Conservation (phyloP, 2,797 vertebrate species). For the Salarias fasciatus region DNA sequence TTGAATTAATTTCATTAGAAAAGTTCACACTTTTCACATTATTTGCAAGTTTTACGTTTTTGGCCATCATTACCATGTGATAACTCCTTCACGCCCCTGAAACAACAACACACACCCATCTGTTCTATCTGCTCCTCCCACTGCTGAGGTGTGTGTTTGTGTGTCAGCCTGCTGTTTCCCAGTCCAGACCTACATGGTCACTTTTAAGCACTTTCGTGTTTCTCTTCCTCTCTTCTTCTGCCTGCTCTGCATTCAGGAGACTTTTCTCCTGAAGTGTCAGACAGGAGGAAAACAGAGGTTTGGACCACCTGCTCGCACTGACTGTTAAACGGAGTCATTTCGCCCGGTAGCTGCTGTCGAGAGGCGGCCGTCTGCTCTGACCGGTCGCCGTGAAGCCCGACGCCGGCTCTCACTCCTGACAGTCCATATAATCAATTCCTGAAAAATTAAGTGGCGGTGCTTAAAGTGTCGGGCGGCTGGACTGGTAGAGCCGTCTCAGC, state of each 20-base stretch:
- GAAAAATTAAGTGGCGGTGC: constrained; percentile 71
- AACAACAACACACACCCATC: constrained; percentile 24
- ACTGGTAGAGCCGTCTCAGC: constrained; percentile 47
- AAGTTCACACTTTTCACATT: too few relatives aligned
- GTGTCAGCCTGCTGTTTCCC: constrained; percentile 54
- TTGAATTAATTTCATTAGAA: too few relatives aligned
- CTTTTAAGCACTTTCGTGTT: constrained; percentile 58
- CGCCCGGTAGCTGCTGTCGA: constrained; percentile 25
- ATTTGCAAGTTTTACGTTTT: background rate
- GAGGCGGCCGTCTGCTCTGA: constrained; percentile 33
- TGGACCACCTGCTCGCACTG: constrained; percentile 19
- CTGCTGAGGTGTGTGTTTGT: constrained; percentile 40
- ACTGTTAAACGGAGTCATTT: constrained; percentile 60
- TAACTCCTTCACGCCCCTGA: constrained; percentile 30
- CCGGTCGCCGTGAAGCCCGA: constrained; percentile 41
- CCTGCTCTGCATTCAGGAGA: constrained; percentile 33
- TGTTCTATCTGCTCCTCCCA: constrained; percentile 18
- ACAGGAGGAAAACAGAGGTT: constrained; percentile 7
- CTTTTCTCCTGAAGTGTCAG: constrained; percentile 64
- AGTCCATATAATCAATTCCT: constrained; percentile 69
- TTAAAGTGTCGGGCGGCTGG: constrained; percentile 67
- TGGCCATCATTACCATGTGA: constrained; percentile 7
- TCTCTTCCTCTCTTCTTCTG: too few relatives aligned
- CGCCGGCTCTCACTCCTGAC: constrained; percentile 48
- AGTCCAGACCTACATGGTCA: constrained; percentile 55